Base-by-base conservation (phyloP, 2,888 invertebrate species). In the Dromius quadrimaculatus region DNA sequence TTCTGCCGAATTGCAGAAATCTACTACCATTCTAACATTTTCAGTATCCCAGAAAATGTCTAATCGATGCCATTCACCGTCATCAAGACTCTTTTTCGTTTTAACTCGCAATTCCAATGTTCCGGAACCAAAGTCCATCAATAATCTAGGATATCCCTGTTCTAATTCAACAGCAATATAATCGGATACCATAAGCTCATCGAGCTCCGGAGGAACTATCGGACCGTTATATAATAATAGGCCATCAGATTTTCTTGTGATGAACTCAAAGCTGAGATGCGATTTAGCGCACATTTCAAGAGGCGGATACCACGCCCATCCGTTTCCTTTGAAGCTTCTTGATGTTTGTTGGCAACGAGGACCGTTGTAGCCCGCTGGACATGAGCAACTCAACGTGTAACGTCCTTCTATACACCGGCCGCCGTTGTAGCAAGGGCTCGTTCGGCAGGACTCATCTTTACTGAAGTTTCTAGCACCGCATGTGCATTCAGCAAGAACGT, bases 281-380 rank as follows among this genome's bases (percentile, higher is more conserved):
- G 97, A 96, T 75, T 90, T 92, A 77, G 97, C 96, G 83, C 99
- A 99, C 92, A 97, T 96, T 82, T 96, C 95, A 66, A 99, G 85
- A 0, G 98, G 92, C 0, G 97, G 94, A 85, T 97, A 98, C 97
- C 98, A 97, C 13, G 98, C 98, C 94, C 96, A 99, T 4, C 98
- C 97, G 75, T 92, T 93, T 15, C 97, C 97, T 74, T 91, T 88
- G 85, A 98, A 99, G 79, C 95, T 95, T 77, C 98, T 88, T 0
- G 95, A 93, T 0, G 95, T 96, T 84, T 97, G 96, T 82, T 99
- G 98, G 83, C 99, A 99, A 65, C 98, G 87, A 1, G 98, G 97
- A 0, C 99, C 99, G 75, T 94, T 94, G 79, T 95, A 97, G 1
- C 94, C 95, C 41, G 91, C 88, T 0, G 93, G 95, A 81, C 98